Evolutionary conservation across 2,113 vertebrate species (phyloP), one percentile per base, ranked within the genome.

Genomic region (Nyctibius bracteatus): DNA sequence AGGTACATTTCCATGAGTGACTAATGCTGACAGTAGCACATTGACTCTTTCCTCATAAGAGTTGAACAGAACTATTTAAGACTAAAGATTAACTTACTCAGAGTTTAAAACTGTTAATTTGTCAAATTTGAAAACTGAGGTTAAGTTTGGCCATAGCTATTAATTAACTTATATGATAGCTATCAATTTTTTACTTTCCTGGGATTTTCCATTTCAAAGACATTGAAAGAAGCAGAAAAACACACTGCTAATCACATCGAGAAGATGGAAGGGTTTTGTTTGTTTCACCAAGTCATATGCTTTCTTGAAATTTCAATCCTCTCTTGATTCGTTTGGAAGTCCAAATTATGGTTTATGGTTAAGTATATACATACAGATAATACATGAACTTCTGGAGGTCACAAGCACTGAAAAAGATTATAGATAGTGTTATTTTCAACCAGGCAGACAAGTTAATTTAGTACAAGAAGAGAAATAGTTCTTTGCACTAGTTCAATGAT

Each of bases 121-220:
- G 92, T 97, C 85, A 86, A 96, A 94, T 97, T 95, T 93, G 92
- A 97, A 94, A 97, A 96, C 93, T 91, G 85, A 94, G 96, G 94
- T 95, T 95, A 96, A 96, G 95, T 97, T 91, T 92, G 75, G 72
- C 57, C 92, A 54, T 93, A 96, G 96, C 96, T 98, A 87, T 97
- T 98, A 95, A 98, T 98, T 98, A 98, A 98, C 98, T 97, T 97
- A 73, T 35, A 96, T 91, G 94, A 92, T 94, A 91, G 93, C 90
- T 97, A 92, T 97, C 94, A 97, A 93, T 84, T 93, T 90, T 90
- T 86, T 97, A 94, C 88, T 97, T 93, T 73, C 51, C 88, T 95
- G 90, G 77, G 84, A 96, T 89, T 96, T 97, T 96, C 93, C 92
- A 94, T 82, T 96, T 86, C 67, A 78, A 95, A 94, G 72, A 22